phyloP scores from a whole-genome alignment of 1,140 invertebrate genomes.

The Sycophila sp. region DNA sequence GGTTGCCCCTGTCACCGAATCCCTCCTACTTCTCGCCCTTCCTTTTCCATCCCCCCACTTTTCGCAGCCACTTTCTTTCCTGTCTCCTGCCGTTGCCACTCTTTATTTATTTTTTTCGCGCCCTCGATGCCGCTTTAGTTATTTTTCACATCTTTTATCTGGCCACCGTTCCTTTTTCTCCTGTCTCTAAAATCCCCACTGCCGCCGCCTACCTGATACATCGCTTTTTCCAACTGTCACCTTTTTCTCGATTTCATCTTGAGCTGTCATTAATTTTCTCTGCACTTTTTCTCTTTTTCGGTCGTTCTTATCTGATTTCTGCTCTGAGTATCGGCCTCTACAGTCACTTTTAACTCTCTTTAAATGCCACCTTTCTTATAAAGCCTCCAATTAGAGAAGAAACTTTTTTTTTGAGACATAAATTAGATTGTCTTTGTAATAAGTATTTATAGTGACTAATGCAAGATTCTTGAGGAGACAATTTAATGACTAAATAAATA shows the following conservation, averaged over 20 bases:
- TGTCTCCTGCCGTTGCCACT: neutral
- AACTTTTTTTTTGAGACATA: too few relatives aligned
- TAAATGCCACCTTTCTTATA: too few relatives aligned
- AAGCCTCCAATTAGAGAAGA: too few relatives aligned
- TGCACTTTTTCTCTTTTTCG: conserved; percentile 16
- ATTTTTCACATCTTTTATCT: conserved; percentile 17
- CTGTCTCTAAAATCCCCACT: neutral
- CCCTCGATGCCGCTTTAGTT: neutral
- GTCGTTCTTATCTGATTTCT: neutral
- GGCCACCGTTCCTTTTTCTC: neutral
- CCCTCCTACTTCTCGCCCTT: neutral
- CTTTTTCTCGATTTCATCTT: neutral
- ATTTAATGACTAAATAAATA: too few relatives aligned
- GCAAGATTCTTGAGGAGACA: too few relatives aligned
- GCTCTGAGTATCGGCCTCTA: too few relatives aligned
- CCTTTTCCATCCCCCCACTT: neutral
- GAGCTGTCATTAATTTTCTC: conserved; percentile 14
- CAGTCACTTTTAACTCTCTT: too few relatives aligned
- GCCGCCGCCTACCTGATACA: neutral
- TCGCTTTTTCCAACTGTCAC: conserved; percentile 4
- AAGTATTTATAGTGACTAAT: too few relatives aligned
- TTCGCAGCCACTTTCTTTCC: neutral
- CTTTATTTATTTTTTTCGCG: conserved; percentile 3
- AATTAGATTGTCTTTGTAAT: too few relatives aligned
- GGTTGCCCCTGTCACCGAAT: neutral